Conservation (phyloP, 2,888 invertebrate species). For the Gastracanthus pulcherrimus region DNA sequence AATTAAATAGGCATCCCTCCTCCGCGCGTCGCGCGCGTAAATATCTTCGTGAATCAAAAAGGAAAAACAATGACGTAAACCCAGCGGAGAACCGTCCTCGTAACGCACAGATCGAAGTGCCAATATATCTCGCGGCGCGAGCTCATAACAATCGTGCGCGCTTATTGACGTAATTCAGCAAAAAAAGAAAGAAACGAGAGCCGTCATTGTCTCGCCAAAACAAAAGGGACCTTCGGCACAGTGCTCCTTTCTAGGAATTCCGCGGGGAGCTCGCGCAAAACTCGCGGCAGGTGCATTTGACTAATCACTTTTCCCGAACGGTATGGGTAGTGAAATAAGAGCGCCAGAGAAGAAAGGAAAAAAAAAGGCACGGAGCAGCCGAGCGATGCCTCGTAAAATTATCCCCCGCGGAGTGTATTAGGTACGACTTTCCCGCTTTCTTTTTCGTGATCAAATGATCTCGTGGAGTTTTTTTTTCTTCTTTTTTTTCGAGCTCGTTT, state of each 20-base stretch:
- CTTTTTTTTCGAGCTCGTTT: not conserved
- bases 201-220: slow-evolving; percentile 8
- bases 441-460: slow-evolving; percentile 13
- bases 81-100: not conserved
- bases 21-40: not conserved
- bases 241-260: not conserved
- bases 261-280: too few relatives aligned
- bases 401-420: too few relatives aligned
- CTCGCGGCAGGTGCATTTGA: slow-evolving; percentile 15
- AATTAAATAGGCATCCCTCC: not conserved
- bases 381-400: not conserved
- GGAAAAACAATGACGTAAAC: slow-evolving; percentile 2
- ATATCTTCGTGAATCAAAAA: not conserved
- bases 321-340: not conserved
- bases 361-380: not conserved
- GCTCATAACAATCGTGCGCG: not conserved
- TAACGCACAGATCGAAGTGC: not conserved
- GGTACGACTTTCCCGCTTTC: slow-evolving; percentile 26
- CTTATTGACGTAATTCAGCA: slow-evolving; percentile 1
- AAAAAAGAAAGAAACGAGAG: not conserved
- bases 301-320: slow-evolving; percentile 26
- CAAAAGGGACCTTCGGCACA: slow-evolving; percentile 16
- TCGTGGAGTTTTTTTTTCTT: not conserved
- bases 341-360: not conserved
- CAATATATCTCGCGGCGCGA: too few relatives aligned